Evolutionary conservation across 2,888 invertebrate species (phyloP).

Genomic region (Crossocerus cetratus): DNA sequence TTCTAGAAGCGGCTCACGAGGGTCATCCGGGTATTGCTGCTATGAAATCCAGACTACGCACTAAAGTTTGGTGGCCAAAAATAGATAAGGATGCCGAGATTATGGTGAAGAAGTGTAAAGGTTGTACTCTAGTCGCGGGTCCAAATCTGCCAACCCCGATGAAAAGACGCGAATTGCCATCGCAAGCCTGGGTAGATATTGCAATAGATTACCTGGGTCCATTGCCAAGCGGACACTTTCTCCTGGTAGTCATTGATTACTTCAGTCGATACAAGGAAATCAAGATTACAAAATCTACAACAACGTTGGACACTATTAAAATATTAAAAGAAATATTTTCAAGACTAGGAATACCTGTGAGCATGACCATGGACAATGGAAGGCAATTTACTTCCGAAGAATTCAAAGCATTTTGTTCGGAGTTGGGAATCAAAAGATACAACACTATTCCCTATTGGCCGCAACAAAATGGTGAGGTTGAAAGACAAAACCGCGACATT

Average conservation of each 20-base stretch:
- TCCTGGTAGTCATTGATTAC: constrained; percentile 46
- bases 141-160: constrained; percentile 42
- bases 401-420: too few relatives aligned
- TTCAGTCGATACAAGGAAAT: constrained; percentile 49
- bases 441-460: too few relatives aligned
- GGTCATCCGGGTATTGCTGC: constrained; percentile 60
- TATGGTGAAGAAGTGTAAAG: constrained; percentile 38
- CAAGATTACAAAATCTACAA: constrained; percentile 33
- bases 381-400: too few relatives aligned
- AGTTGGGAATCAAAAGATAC: too few relatives aligned
- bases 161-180: constrained; percentile 28
- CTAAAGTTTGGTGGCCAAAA: constrained; percentile 55
- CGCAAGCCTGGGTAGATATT: constrained; percentile 37
- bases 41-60: constrained; percentile 47
- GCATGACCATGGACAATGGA: too few relatives aligned
- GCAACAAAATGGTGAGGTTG: too few relatives aligned
- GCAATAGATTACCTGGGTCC: constrained; percentile 49
- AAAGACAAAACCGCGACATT: too few relatives aligned
- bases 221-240: constrained; percentile 35
- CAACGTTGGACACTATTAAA: constrained; percentile 39
- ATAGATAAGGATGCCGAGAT: constrained; percentile 52
- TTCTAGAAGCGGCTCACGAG: constrained; percentile 60
- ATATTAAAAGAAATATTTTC: constrained; percentile 53
- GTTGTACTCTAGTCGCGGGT: constrained; percentile 46
- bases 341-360: constrained; percentile 13